phyloP scores from a whole-genome alignment of 2,888 invertebrate species.

The Oligia fasciuncula region DNA sequence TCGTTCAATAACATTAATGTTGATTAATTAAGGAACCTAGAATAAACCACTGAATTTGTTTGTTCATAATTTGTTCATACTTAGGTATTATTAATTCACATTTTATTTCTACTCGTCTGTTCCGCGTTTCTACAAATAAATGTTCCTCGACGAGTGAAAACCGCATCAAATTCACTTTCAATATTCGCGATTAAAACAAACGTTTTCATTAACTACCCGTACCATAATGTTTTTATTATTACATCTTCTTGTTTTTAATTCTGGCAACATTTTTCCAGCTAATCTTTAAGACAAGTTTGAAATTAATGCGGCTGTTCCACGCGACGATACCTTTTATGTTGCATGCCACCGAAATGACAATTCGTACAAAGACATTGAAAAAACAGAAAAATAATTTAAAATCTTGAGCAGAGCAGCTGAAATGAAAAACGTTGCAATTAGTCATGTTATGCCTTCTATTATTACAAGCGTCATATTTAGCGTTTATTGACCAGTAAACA shows the following conservation, averaged over 20 bases:
- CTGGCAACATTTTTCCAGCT: conserved; percentile 9
- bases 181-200: conserved; percentile 5
- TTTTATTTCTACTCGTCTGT: background rate
- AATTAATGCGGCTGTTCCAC: conserved; percentile 26
- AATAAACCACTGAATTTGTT: background rate
- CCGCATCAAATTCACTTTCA: conserved; percentile 36
- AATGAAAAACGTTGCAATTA: conserved; percentile 28
- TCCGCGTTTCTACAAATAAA: conserved; percentile 12
- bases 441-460: conserved; percentile 22
- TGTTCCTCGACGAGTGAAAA: conserved; percentile 22
- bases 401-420: conserved; percentile 6
- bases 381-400: conserved; percentile 30
- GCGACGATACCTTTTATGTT: conserved; percentile 18
- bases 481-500: conserved; percentile 23
- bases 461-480: conserved; percentile 6
- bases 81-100: background rate
- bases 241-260: conserved; percentile 7
- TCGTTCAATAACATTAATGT: background rate
- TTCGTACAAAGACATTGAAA: conserved; percentile 16
- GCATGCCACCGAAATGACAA: conserved; percentile 41
- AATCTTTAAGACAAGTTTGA: conserved; percentile 31
- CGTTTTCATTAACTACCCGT: conserved; percentile 9
- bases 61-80: background rate
- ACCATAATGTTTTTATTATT: background rate
- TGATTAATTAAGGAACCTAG: conserved; percentile 1